Base-by-base conservation (phyloP, 2,113 vertebrate species). In the Laticauda colubrina region DNA sequence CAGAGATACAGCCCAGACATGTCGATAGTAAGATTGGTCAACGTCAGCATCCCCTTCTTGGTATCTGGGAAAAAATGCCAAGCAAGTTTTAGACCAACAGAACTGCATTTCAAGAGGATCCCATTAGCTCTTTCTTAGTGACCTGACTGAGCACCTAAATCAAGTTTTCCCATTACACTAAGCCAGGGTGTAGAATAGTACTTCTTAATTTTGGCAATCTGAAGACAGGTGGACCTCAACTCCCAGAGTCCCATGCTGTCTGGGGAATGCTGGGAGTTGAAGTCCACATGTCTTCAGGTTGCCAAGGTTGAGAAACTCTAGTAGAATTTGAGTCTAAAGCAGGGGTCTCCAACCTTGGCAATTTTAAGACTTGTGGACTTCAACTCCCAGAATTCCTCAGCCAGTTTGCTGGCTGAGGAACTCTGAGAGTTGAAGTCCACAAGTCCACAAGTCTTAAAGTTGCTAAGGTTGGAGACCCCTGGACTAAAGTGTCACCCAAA, bases 1-100 rank as follows among this genome's bases (percentile, higher is more conserved):
- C 98, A 99, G 94, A 97, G 54, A 45, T 99, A 99, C 92, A 98
- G 97, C 90, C 98, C 98, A 0, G 98, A 98, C 98, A 98, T 98
- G 93, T 97, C 97, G 0, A 94, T 94, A 86, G 97, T 98, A 93
- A 99, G 97, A 94, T 98, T 99, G 92, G 45, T 98, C 91, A 99
- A 97, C 69, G 92, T 98, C 95, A 99, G 96, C 1, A 96, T 97
- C 26, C 98, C 98, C 0, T 56, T 95, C 45, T 93, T 94, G 55
- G 95, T 95, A 94, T 98, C 98, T 99, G 90, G 39, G 18, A 24
- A 59, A 85, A n/a, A 51, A 91, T 9, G 56, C 7, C 15, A 48
- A 90, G 12, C 2, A 24, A 20, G 14, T 1, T 48, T 26, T 14
- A 59, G 21, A 64, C 1, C 0, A 21, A 0, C 53, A 87, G 29